Evolutionary conservation across 1,140 invertebrate species (phyloP).

Genomic region (Telenomus remus): DNA sequence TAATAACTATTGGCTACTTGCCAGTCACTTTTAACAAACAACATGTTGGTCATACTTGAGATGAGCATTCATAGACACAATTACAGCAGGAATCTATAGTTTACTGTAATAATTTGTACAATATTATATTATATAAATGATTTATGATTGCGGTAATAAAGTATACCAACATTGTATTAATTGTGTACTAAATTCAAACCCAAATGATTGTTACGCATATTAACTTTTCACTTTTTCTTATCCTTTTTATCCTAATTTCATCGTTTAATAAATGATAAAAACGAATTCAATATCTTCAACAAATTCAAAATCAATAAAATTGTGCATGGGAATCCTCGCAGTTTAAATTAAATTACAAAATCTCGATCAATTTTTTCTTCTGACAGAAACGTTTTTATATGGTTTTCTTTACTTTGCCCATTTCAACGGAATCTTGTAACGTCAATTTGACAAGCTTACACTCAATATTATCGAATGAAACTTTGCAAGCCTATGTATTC

Average conservation of each 20-base stretch:
- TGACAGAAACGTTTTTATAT: too few relatives aligned
- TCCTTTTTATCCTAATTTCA: too few relatives aligned
- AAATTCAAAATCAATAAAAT: conserved; percentile 5
- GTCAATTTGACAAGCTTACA: too few relatives aligned
- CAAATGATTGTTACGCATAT: not conserved
- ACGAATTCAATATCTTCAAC: too few relatives aligned
- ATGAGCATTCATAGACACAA: conserved; percentile 72
- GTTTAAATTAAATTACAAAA: conserved; percentile 2
- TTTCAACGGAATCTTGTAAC: too few relatives aligned
- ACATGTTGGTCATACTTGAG: conserved; percentile 71
- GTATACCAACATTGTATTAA: conserved; percentile 74
- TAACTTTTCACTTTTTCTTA: too few relatives aligned
- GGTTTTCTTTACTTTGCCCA: too few relatives aligned
- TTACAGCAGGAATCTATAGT: conserved; percentile 72
- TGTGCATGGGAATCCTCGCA: conserved; percentile 5
- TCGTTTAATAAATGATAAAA: too few relatives aligned
- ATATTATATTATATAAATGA: conserved; percentile 72
- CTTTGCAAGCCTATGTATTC: too few relatives aligned
- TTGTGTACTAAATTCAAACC: conserved; percentile 8
- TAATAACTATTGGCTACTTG: conserved; percentile 66
- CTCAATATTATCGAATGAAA: too few relatives aligned
- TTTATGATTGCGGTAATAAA: conserved; percentile 73
- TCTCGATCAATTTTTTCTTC: not conserved
- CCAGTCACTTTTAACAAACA: conserved; percentile 64
- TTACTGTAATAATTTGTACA: conserved; percentile 76